A percentile compares a stretch with the other conserved stretches of the same genome.
phyloP scores from a whole-genome alignment of 2,888 invertebrate species.

The Chrysopilus asiliformis region DNA sequence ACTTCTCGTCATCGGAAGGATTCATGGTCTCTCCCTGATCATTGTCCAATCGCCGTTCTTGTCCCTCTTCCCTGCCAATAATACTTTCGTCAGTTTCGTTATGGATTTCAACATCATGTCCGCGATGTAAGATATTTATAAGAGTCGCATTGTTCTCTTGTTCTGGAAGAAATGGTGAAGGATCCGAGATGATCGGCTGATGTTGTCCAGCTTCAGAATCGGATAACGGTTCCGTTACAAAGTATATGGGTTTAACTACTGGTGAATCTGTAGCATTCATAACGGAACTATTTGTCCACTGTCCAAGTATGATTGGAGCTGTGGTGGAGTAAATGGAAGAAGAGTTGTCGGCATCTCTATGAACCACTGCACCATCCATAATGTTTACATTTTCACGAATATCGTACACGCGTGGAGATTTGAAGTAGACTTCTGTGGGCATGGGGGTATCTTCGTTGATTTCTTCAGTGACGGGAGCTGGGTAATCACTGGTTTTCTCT shows the following conservation, averaged over 20 bases:
- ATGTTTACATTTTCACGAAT: slow-evolving; percentile 12
- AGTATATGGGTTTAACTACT: slow-evolving; percentile 9
- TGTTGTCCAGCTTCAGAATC: slow-evolving; percentile 9
- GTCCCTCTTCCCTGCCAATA: slow-evolving; percentile 7
- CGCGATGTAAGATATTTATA: slow-evolving; percentile 45
- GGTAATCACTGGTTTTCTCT: too few species aligned
- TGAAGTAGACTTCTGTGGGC: slow-evolving; percentile 17
- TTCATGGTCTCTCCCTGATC: slow-evolving; percentile 12
- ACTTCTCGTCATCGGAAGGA: slow-evolving; percentile 12
- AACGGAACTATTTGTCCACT: slow-evolving; percentile 4
- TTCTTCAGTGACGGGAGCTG: slow-evolving; percentile 18
- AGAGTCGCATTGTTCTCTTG: slow-evolving; percentile 46
- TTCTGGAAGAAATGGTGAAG: slow-evolving; percentile 47
- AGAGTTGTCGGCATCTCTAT: slow-evolving; percentile 6
- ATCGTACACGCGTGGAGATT: slow-evolving; percentile 9
- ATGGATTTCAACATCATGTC: slow-evolving; percentile 38
- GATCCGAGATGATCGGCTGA: slow-evolving; percentile 8
- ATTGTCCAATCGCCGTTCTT: slow-evolving; percentile 9
- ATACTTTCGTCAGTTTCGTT: slow-evolving; percentile 11
- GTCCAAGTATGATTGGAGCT: slow-evolving; percentile 11
- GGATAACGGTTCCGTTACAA: slow-evolving; percentile 13
- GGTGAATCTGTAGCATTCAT: slow-evolving; percentile 3
- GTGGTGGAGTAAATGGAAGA: slow-evolving; percentile 15
- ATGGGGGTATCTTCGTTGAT: slow-evolving; percentile 16
- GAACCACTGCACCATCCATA: slow-evolving; percentile 14